Conservation (phyloP, 1,140 invertebrate genomes). For the Drosophila pallidifrons region DNA sequence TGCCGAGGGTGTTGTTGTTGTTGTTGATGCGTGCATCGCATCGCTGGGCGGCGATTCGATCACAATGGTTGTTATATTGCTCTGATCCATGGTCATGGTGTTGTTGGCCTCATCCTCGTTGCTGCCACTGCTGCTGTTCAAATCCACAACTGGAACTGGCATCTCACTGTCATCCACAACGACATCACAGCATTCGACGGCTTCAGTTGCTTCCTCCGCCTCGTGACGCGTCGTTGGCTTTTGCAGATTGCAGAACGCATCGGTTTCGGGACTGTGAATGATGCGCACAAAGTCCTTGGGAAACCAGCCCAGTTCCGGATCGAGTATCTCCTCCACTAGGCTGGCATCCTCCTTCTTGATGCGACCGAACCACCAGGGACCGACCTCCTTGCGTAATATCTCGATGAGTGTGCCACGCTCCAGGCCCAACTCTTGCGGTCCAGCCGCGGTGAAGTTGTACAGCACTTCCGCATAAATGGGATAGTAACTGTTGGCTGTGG, state of each 20-base stretch:
- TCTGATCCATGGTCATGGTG: slow-evolving; percentile 68
- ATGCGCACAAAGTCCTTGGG: slow-evolving; percentile 84
- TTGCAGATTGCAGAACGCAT: slow-evolving; percentile 63
- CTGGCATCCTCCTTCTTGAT: slow-evolving; percentile 79
- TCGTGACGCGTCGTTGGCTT: slow-evolving; percentile 17
- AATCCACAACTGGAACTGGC: slow-evolving; percentile 46
- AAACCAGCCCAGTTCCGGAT: slow-evolving; percentile 83
- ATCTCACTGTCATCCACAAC: slow-evolving; percentile 8
- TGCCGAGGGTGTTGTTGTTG: not conserved
- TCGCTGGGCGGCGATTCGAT: slow-evolving; percentile 67
- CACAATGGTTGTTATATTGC: slow-evolving; percentile 80
- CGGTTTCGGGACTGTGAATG: slow-evolving; percentile 70
- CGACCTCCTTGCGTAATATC: slow-evolving; percentile 78
- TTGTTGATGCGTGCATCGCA: not conserved
- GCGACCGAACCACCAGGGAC: slow-evolving; percentile 84
- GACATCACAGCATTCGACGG: not conserved
- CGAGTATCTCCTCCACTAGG: slow-evolving; percentile 68
- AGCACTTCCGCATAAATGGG: slow-evolving; percentile 81
- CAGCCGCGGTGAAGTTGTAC: slow-evolving; percentile 80
- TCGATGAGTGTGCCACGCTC: slow-evolving; percentile 80
- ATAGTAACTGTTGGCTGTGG: slow-evolving; percentile 58
- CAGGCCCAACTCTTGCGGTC: slow-evolving; percentile 78
- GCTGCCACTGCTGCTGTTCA: slow-evolving; percentile 9
- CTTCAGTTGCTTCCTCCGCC: slow-evolving; percentile 7
- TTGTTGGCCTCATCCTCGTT: slow-evolving; percentile 40